Evolutionary conservation across 2,113 vertebrate genomes (phyloP).

Genomic region (Telmatochromis brichardi): DNA sequence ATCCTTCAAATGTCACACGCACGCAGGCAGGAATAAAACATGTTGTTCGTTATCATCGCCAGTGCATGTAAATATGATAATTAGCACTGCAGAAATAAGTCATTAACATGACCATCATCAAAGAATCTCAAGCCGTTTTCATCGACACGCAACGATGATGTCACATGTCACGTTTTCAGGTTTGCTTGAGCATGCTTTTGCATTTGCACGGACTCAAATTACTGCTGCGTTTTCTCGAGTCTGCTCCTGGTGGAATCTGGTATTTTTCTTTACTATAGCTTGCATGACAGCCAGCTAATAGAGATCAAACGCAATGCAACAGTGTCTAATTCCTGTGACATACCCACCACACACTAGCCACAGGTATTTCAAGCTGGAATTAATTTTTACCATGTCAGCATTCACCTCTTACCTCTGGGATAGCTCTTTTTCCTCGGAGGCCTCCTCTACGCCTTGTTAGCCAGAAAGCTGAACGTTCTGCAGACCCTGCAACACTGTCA

Average conservation of each 20-base stretch:
- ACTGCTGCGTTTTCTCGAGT: background rate
- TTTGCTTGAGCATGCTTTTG: background rate
- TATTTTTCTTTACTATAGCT: background rate
- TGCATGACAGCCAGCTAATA: background rate
- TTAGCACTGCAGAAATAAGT: conserved; percentile 22
- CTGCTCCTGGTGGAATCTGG: background rate
- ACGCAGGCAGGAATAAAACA: background rate
- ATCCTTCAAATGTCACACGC: conserved; percentile 47
- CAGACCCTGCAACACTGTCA: conserved; percentile 59
- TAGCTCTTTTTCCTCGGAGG: conserved; percentile 29
- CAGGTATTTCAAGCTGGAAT: conserved; percentile 33
- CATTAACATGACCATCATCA: background rate
- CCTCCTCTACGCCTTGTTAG: conserved; percentile 49
- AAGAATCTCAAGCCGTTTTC: background rate
- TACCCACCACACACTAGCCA: background rate
- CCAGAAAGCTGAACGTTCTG: conserved; percentile 38
- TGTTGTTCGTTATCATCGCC: conserved; percentile 12
- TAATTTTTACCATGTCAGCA: conserved; percentile 52
- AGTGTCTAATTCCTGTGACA: background rate
- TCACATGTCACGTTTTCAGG: conserved; percentile 7
- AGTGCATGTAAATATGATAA: conserved; percentile 24
- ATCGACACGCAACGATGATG: background rate
- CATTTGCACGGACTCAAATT: background rate
- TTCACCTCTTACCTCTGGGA: conserved; percentile 32
- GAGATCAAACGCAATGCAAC: conserved; percentile 5